Conservation (phyloP, 2,888 invertebrate species). For the Spodoptera littoralis region DNA sequence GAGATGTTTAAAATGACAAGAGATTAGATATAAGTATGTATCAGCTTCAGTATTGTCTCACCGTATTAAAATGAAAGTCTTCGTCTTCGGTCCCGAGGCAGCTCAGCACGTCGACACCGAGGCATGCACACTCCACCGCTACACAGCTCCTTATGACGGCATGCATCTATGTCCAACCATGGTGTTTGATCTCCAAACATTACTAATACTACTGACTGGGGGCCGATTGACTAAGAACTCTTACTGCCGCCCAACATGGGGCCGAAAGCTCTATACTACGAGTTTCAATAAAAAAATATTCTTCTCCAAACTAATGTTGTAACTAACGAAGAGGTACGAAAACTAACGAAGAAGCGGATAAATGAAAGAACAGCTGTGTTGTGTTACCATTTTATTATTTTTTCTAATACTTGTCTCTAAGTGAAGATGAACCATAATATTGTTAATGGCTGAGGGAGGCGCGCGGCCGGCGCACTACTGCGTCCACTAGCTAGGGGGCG, state of each 20-base stretch:
- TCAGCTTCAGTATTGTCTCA: slow-evolving; percentile 68
- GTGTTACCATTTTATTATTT: slow-evolving; percentile 78
- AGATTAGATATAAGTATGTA: slow-evolving; percentile 36
- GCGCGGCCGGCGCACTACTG: slow-evolving; percentile 81
- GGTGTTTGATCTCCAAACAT: slow-evolving; percentile 57
- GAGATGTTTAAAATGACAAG: slow-evolving; percentile 42
- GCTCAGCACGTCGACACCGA: slow-evolving; percentile 59
- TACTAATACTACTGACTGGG: slow-evolving; percentile 61
- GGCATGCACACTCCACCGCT: slow-evolving; percentile 81
- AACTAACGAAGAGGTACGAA: slow-evolving; percentile 68
- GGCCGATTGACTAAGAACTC: slow-evolving; percentile 59
- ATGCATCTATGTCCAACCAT: slow-evolving; percentile 80
- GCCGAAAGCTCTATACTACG: slow-evolving; percentile 78
- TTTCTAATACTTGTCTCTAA: slow-evolving; percentile 84
- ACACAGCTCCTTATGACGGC: slow-evolving; percentile 71
- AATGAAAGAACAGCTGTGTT: slow-evolving; percentile 87
- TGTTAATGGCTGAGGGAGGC: slow-evolving; percentile 81
- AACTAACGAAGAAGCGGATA: slow-evolving; percentile 83
- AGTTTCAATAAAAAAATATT: slow-evolving; percentile 67
- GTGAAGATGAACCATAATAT: slow-evolving; percentile 86
- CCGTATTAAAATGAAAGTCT: slow-evolving; percentile 60
- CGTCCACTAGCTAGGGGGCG: slow-evolving; percentile 76
- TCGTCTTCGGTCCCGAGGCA: slow-evolving; percentile 64
- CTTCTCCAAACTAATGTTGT: slow-evolving; percentile 62
- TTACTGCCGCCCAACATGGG: slow-evolving; percentile 76